Percentiles rank a stretch among this genome's conserved stretches.
These are phyloP conservation scores for Epinotia brunnichana DNA, from an alignment of 2,888 invertebrate genomes.

Conservation along the genomic window DNA sequence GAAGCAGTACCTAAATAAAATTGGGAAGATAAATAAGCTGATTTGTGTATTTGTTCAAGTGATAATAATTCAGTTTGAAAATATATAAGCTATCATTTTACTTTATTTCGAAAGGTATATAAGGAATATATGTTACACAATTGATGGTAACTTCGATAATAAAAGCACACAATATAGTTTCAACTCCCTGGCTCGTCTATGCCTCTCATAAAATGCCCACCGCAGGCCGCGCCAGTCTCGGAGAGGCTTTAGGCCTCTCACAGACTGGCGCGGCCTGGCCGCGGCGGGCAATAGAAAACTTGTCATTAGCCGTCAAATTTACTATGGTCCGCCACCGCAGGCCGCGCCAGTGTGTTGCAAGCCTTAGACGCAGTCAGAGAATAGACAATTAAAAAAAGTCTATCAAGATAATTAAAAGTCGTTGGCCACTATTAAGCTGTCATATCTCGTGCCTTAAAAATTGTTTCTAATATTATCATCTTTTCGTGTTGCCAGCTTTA, in stretches of 20 bases:
- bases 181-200: too few species aligned
- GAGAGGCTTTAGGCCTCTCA: too few species aligned
- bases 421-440: neutral
- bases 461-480: neutral
- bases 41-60: too few species aligned
- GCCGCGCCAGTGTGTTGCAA: too few species aligned
- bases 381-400: neutral
- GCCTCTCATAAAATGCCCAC: too few species aligned
- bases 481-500: constrained; percentile 6
- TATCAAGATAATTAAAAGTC: neutral
- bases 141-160: neutral
- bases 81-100: neutral
- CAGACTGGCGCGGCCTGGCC: too few species aligned
- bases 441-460: neutral
- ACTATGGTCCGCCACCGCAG: too few species aligned
- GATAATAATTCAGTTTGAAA: neutral
- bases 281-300: too few species aligned
- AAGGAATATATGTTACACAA: neutral
- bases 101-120: neutral
- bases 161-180: neutral
- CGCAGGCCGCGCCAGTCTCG: too few species aligned
- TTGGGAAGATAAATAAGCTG: neutral
- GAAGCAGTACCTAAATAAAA: too few species aligned
- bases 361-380: neutral
- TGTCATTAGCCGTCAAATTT: too few species aligned